Conservation (phyloP, 2,113 vertebrate species). For the Aleadryas rufinucha region DNA sequence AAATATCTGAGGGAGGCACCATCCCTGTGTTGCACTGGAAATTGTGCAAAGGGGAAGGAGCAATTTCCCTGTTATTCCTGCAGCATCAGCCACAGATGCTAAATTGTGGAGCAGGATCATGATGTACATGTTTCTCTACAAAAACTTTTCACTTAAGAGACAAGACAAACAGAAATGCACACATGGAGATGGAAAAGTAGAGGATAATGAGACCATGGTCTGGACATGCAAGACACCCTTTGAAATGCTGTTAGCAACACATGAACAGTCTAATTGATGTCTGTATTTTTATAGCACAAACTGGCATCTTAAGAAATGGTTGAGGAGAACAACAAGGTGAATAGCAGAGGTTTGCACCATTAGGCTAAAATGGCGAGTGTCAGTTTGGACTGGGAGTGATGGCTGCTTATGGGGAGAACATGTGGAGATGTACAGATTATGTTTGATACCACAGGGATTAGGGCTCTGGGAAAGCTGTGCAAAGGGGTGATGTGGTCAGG, state of each 20-base stretch:
- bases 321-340: neutral
- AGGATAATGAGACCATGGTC: neutral
- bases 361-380: neutral
- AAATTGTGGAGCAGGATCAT: fast-evolving
- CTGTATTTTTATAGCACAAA: neutral
- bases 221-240: neutral
- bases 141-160: neutral
- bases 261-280: neutral
- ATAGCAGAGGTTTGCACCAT: neutral
- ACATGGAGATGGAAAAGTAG: neutral
- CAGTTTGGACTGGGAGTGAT: neutral
- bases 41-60: neutral
- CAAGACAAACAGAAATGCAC: neutral
- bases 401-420: neutral
- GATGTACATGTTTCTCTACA: neutral
- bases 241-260: neutral
- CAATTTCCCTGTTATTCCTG: neutral
- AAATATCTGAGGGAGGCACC: neutral
- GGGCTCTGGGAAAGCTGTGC: neutral
- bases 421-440: fast-evolving
- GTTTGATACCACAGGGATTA: neutral
- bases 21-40: neutral
- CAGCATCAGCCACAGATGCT: neutral
- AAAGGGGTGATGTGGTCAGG: neutral
- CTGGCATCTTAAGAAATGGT: neutral